Evolutionary conservation across 2,113 vertebrate genomes (phyloP), one percentile per base, ranked within the genome.

Genomic region (Tricholaema leucomelas): DNA sequence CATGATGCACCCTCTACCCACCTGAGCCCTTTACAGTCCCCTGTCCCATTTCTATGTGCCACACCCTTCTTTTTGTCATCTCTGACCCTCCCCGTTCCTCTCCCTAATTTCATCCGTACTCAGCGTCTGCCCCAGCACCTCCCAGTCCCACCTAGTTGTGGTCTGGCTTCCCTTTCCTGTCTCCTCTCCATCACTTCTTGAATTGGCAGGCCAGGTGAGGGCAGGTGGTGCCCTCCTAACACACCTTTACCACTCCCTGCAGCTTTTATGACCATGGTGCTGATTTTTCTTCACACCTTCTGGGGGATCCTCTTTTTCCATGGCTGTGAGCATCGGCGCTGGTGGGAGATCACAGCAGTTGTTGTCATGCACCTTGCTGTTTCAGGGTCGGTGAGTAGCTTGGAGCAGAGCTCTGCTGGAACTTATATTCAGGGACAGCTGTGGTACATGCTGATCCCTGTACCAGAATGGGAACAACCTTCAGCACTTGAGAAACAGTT

Each of bases 281-380:
- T 98, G 85, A 97, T 98, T 55, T 94, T 98, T 33, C 97, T 98
- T 65, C 98, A 98, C 91, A 98, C 97, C 19, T 98, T 98, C 91
- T 98, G 98, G 98, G 97, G 97, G 3, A 97, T 98, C 67, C 72
- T 98, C 81, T 98, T 98, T 88, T 98, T 98, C 56, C 98, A 98
- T 0, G 97, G 98, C 87, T 98, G 97, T 11, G 98, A 98, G 95
- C 97, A 96, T 55, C 95, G 54, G 25, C 72, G 87, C 86, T 98
- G 97, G 97, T 97, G 97, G 97, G 97, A 97, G 67, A 94, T 98
- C 2, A 23, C 1, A 0, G 96, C 91, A 0, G 97, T 98, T 0
- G 70, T 98, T 71, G 40, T 94, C 86, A 96, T 97, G 73, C 98
- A 98, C 87, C 97, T 98, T 12, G 77, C 97, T 12, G 97, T 98